phyloP scores from a whole-genome alignment of 2,888 invertebrate genomes.

The Lasioglossum oenotherae region DNA sequence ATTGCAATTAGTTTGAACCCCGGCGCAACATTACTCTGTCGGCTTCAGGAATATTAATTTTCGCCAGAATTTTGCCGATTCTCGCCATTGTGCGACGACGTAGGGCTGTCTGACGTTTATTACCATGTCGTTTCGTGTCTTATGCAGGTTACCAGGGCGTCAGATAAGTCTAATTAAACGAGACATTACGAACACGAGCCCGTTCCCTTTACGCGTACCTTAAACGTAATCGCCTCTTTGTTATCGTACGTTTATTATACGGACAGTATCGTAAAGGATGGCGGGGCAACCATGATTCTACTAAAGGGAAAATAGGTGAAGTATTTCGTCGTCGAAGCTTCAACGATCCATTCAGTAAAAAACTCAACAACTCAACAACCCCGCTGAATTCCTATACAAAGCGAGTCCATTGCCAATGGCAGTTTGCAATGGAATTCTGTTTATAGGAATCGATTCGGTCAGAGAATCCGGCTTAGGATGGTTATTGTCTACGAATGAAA shows the following conservation, averaged over 20 bases:
- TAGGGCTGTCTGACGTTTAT: not conserved
- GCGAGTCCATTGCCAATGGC: not conserved
- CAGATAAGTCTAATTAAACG: conserved; percentile 5
- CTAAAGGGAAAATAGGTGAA: not conserved
- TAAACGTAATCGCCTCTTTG: conserved; percentile 1
- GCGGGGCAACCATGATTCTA: not conserved
- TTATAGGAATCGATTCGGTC: not conserved
- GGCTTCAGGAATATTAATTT: not conserved
- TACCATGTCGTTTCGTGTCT: conserved; percentile 12
- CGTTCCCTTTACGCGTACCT: not conserved
- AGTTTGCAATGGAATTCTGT: not conserved
- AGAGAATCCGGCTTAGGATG: not conserved
- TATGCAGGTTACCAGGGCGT: not conserved
- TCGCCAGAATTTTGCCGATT: not conserved
- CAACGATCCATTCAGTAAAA: not conserved
- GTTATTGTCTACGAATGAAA: not conserved
- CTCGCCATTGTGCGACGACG: not conserved
- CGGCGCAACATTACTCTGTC: not conserved
- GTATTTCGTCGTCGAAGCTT: not conserved
- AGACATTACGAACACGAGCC: not conserved
- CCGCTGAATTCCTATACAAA: not conserved
- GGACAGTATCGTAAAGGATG: not conserved
- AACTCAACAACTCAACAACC: not conserved
- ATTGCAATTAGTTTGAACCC: not conserved
- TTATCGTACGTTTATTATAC: not conserved